phyloP scores from a whole-genome alignment of 2,797 vertebrate genomes.

The Chanos chanos region DNA sequence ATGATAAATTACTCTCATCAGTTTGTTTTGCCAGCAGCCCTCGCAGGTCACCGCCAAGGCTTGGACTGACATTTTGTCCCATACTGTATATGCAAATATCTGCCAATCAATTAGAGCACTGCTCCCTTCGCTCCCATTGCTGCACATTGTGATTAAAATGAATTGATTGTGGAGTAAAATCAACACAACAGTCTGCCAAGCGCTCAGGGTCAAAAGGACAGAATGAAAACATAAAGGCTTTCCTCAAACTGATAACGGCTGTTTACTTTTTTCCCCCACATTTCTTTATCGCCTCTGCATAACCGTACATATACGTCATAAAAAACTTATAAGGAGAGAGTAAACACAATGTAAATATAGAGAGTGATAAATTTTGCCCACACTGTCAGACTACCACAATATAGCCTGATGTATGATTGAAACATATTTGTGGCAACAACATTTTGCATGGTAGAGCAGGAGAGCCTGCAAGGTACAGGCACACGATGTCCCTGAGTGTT shows the following conservation, averaged over 20 bases:
- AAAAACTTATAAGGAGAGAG: conserved; percentile 34
- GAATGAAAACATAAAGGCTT: conserved; percentile 31
- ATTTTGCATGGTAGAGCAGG: conserved; percentile 19
- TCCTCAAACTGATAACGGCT: conserved; percentile 23
- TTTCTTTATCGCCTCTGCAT: conserved; percentile 46
- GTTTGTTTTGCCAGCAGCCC: conserved; percentile 71
- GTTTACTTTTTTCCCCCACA: conserved; percentile 17
- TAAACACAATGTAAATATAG: conserved; percentile 55
- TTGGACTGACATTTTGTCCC: conserved; percentile 69
- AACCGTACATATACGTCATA: conserved; percentile 43
- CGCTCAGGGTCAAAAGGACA: conserved; percentile 71
- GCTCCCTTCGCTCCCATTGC: conserved; percentile 45
- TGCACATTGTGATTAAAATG: conserved; percentile 76
- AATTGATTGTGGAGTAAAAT: conserved; percentile 75
- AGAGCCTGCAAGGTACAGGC: conserved; percentile 12
- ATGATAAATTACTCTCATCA: conserved; percentile 78
- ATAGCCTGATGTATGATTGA: conserved; percentile 45
- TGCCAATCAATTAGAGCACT: conserved; percentile 76
- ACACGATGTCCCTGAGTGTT: not conserved
- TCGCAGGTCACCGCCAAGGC: conserved; percentile 72
- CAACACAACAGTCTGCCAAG: conserved; percentile 66
- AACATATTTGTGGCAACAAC: conserved; percentile 49
- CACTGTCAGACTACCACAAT: conserved; percentile 46
- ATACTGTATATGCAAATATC: conserved; percentile 77
- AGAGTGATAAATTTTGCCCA: conserved; percentile 45